Percentiles rank a stretch among this genome's conserved stretches.
These are phyloP conservation scores for Andrena chrysosceles DNA, from an alignment of 2,888 invertebrate genomes.

Conservation along the genomic window DNA sequence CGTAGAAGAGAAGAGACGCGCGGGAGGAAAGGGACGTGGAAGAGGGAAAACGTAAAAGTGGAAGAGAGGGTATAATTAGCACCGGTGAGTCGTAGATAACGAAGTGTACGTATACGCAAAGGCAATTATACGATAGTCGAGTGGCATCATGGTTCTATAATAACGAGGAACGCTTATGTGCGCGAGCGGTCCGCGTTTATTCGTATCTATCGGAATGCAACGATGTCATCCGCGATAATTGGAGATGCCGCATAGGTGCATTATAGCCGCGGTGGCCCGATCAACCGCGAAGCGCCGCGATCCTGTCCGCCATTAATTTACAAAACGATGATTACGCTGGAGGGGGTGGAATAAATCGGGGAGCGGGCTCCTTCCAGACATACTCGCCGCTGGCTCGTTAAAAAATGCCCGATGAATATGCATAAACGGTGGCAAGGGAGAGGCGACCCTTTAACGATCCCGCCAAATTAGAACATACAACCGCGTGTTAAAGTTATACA, in stretches of 20 bases:
- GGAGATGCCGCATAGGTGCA: constrained; percentile 63
- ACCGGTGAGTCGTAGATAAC: constrained; percentile 57
- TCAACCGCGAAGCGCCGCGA: constrained; percentile 55
- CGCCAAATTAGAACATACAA: constrained; percentile 74
- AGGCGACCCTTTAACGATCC: constrained; percentile 73
- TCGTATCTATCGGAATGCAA: constrained; percentile 66
- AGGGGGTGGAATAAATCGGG: constrained; percentile 46
- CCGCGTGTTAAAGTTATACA: constrained; percentile 73
- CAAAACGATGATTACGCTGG: constrained; percentile 62
- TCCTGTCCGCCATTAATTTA: constrained; percentile 68
- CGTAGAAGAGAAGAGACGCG: background rate
- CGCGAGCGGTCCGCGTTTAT: constrained; percentile 46
- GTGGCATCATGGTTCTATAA: constrained; percentile 38
- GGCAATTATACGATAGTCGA: constrained; percentile 60
- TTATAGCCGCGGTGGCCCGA: constrained; percentile 59
- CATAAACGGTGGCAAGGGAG: constrained; percentile 56
- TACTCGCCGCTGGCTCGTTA: constrained; percentile 62
- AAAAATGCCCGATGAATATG: constrained; percentile 74
- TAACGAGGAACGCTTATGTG: constrained; percentile 57
- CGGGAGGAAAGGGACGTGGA: too few relatives aligned
- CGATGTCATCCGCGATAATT: constrained; percentile 68
- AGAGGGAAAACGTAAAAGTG: constrained; percentile 21
- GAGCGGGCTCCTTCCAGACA: constrained; percentile 40
- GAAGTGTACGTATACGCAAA: constrained; percentile 45
- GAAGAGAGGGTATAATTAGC: constrained; percentile 55